Conservation (phyloP, 2,888 invertebrate species). For the Drepanosiphum platanoidis region DNA sequence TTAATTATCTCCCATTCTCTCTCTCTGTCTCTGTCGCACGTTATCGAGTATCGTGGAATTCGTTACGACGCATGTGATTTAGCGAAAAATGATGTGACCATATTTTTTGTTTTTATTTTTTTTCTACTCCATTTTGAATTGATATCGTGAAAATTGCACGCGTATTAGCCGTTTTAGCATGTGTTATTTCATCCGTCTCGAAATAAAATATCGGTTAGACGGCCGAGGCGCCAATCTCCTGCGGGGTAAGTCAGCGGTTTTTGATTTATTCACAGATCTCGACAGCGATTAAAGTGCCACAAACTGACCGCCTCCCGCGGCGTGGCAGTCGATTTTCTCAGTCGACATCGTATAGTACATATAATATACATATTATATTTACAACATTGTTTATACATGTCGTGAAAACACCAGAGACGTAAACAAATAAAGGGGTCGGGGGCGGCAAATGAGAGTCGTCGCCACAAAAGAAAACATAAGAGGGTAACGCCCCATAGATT, state of each 20-base stretch:
- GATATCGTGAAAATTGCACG: neutral
- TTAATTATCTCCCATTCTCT: too few relatives aligned
- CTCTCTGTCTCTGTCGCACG: too few relatives aligned
- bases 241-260: conserved; percentile 13
- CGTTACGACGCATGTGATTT: neutral
- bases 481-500: too few relatives aligned
- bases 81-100: too few relatives aligned
- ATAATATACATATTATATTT: too few relatives aligned
- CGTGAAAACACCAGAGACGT: too few relatives aligned
- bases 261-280: conserved; percentile 33
- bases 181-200: neutral
- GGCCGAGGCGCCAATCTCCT: conserved; percentile 34
- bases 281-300: conserved; percentile 14
- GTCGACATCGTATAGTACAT: neutral
- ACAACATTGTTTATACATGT: too few relatives aligned
- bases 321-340: conserved; percentile 4
- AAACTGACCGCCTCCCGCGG: neutral
- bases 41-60: neutral
- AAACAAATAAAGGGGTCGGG: too few relatives aligned
- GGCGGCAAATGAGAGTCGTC: too few relatives aligned
- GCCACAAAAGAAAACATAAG: too few relatives aligned
- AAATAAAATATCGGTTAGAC: neutral
- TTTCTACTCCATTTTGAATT: neutral
- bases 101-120: too few relatives aligned
- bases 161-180: neutral